Conservation (phyloP, 2,113 vertebrate species). For the Microcebus ravelobensis region DNA sequence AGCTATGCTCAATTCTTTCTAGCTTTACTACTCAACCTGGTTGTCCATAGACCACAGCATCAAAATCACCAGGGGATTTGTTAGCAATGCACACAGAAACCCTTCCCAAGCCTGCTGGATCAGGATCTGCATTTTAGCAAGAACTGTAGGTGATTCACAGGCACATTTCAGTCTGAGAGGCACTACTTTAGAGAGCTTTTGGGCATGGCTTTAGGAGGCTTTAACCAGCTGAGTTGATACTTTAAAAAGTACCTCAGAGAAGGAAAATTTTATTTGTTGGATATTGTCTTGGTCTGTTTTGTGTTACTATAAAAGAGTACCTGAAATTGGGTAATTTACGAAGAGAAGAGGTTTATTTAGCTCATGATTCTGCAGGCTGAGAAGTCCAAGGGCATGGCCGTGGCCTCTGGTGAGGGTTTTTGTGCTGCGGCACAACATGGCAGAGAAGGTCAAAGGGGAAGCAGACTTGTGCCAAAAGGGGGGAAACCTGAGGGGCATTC, state of each 20-base stretch:
- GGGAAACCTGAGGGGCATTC: neutral
- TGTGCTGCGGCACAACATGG: neutral
- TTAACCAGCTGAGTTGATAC: neutral
- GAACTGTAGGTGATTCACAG: neutral
- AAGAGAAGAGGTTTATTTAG: neutral
- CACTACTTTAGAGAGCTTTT: neutral
- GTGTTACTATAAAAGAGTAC: neutral
- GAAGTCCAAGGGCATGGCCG: neutral
- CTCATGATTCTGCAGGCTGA: neutral
- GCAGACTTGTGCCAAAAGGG: neutral
- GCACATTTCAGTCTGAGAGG: neutral
- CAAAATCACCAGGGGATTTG: neutral
- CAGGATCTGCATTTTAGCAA: neutral
- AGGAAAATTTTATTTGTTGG: slow-evolving; percentile 4
- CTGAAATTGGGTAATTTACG: neutral
- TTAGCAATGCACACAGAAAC: neutral
- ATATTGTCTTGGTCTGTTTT: neutral
- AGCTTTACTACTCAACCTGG: neutral
- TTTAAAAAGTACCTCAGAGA: neutral
- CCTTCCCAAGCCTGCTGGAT: neutral
- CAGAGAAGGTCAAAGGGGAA: neutral
- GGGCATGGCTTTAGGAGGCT: neutral
- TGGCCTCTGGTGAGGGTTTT: neutral
- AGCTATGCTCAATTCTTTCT: neutral
- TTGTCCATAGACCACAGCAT: neutral